Conservation (phyloP, 2,888 invertebrate species). For the Meghimatium bilineatum region DNA sequence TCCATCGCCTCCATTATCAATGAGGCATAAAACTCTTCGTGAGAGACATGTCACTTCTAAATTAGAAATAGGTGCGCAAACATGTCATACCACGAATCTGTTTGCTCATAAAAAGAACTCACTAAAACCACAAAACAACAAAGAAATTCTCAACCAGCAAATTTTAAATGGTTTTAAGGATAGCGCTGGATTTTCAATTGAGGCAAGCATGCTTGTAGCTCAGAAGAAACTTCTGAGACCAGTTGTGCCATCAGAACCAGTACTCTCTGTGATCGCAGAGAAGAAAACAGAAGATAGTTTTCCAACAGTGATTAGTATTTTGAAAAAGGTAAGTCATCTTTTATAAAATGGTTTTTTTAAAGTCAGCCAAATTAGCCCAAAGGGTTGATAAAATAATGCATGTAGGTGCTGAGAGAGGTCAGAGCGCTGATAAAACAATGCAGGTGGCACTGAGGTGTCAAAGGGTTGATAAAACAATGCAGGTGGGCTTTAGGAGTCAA, state of each 20-base stretch:
- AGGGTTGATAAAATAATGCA: too few species aligned
- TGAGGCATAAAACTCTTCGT: background rate
- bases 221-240: conserved; percentile 65
- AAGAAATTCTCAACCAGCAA: background rate
- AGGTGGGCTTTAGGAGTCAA: too few species aligned
- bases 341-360: too few species aligned
- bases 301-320: conserved; percentile 66
- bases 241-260: conserved; percentile 52
- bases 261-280: conserved; percentile 63
- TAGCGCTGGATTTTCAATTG: conserved; percentile 57
- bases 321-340: conserved; percentile 66
- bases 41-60: background rate
- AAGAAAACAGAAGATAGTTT: conserved; percentile 59
- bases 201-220: conserved; percentile 60
- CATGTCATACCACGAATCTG: background rate
- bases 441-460: too few species aligned
- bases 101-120: background rate
- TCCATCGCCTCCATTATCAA: background rate
- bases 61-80: background rate
- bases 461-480: too few species aligned
- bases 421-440: too few species aligned
- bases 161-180: background rate
- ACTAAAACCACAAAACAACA: background rate
- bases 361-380: too few species aligned
- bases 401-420: too few species aligned